Base-by-base conservation (phyloP, 2,113 vertebrate genomes). In the Gopherus evgoodei region DNA sequence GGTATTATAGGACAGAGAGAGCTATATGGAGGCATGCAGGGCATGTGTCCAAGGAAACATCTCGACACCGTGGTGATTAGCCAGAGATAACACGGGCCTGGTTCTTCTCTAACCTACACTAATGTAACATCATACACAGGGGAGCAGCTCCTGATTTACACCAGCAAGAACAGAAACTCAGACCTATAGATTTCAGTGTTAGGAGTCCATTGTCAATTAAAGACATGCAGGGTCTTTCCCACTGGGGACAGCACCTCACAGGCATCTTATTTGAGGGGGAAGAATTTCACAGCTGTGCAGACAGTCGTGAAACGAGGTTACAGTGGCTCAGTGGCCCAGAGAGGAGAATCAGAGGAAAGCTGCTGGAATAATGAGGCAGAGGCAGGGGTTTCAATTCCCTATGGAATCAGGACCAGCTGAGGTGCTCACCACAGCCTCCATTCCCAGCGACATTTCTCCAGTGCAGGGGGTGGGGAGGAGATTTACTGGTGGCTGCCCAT, bases 401-500 rank as follows among this genome's bases (percentile, higher is more conserved):
- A 35, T n/a, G 31, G 62, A 65, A 17, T 11, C 38, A 80, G 13
- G 21, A 38, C 38, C 72, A 75, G 72, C 6, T 11, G 83, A 89
- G 14, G 8, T 69, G 35, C 31, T 75, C 56, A 13, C 7, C 19
- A 12, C 1, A 84, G 14, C 78, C 72, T 31, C 85, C 3, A 38
- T 54, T 92, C 56, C 72, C 86, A 50, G 2, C 38, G 35, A 57
- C 69, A 86, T 80, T 24, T 56, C 54, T 52, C 47, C 21, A 44
- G 76, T 4, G 8, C 49, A 24, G 62, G 90, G 84, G 86, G 76
- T 56, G 69, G 89, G 79, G 69, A 80, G 31, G 53, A 93, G 84
- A 94, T 94, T 91, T 86, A 89, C 56, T 17, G 19, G 79, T 83
- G 79, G 38, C 53, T 12, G 3, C 54, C 89, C 88, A 75, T 52